Conservation (phyloP, 2,113 vertebrate species). For the Buteo buteo region DNA sequence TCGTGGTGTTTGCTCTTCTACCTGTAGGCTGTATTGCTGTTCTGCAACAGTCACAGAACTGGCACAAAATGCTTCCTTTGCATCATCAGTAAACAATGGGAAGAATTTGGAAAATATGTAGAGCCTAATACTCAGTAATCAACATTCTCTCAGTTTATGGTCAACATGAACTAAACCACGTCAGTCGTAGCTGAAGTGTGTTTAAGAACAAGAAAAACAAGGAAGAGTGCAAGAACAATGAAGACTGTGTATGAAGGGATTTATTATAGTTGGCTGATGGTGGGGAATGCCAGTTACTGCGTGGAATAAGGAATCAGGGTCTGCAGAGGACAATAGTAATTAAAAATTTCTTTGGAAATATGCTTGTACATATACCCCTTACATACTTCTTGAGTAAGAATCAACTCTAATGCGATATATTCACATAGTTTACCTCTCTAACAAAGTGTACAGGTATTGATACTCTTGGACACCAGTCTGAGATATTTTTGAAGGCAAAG, state of each 20-base stretch:
- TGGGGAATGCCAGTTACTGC: neutral
- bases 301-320: neutral
- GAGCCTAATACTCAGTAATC: neutral
- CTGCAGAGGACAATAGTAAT: neutral
- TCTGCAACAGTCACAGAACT: neutral
- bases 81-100: neutral
- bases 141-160: neutral
- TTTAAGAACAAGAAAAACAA: constrained; percentile 16
- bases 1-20: neutral
- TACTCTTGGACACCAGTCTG: neutral
- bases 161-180: neutral
- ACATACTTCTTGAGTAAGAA: neutral
- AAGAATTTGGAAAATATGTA: neutral
- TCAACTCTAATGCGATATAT: neutral
- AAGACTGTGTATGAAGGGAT: neutral
- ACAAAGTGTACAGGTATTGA: neutral
- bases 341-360: neutral
- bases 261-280: neutral
- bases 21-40: neutral
- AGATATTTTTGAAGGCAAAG: neutral
- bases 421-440: neutral
- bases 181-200: neutral
- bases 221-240: neutral
- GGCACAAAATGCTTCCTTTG: neutral
- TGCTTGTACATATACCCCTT: neutral